Evolutionary conservation across 2,113 vertebrate species (phyloP), one percentile per base, ranked within the genome.

Genomic region (Gymnarchus niloticus): DNA sequence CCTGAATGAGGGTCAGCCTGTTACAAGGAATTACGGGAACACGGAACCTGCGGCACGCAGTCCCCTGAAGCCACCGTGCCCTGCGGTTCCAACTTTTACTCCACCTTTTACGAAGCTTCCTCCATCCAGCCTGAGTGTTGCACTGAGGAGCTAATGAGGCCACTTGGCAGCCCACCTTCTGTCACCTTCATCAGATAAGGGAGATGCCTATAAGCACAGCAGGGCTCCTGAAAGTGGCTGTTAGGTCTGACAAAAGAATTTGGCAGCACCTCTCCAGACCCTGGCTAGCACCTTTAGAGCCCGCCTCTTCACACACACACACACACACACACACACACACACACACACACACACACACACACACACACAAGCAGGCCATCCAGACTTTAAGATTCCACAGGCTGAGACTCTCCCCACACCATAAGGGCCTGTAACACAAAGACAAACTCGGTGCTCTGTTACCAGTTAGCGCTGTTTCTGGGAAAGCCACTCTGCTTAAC

Each of bases 191-290:
- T 46, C 28, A 83, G 54, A 83, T 57, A 44, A 56, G 21, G 44
- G 1, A 57, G 8, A 23, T 1, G 17, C 19, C 0, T 54, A 57
- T 57, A 83, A 57, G 33, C 54, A 57, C 56, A 46, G 82, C 56
- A 73, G 59, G 61, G 61, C 14, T 84, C 48, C 48, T 54, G 52
- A 23, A 51, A 54, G 48, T 73, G 59, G 52, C 19, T 7, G 59
- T 77, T n/a, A 59, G 59, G 84, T 81, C 81, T 85, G 54, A 85
- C 76, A 57, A 49, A 28, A 33, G 49, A 48, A 8, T 48, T 23
- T 23, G 25, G 25, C 10, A 28, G 59, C 21, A 51, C 23, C 51
- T 12, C 57, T 49, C 17, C 19, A 78, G 76, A 3, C 76, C 37
- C 54, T 37, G 49, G 28, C 52, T 17, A 51, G 51, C n/a, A 23